Conservation (phyloP, 2,113 vertebrate genomes). For the Dasyornis broadbenti region DNA sequence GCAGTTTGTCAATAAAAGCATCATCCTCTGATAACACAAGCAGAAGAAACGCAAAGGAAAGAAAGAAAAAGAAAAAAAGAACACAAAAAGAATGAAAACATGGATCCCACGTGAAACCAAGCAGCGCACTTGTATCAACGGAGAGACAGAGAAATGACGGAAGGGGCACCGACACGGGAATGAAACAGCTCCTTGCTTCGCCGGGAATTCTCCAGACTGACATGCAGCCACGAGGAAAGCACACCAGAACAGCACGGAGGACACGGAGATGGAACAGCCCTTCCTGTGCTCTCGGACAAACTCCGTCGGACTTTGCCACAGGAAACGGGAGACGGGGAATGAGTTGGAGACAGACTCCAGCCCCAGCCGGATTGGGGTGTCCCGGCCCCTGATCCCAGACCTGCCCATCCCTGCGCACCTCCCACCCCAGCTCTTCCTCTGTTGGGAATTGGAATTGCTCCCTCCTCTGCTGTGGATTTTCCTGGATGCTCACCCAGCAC, state of each 20-base stretch:
- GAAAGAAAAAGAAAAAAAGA: not conserved
- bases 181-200: not conserved
- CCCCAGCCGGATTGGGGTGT: not conserved
- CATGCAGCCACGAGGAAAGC: not conserved
- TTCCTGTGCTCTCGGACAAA: not conserved
- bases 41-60: slow-evolving; percentile 72
- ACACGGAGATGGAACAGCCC: not conserved
- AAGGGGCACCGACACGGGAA: not conserved
- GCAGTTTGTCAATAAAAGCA: slow-evolving; percentile 89
- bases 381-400: not conserved
- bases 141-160: not conserved
- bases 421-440: not conserved
- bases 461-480: accelerated
- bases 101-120: slow-evolving; percentile 66
- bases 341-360: not conserved
- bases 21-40: slow-evolving; percentile 83
- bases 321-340: not conserved
- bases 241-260: not conserved
- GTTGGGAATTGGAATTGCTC: accelerated
- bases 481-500: not conserved
- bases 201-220: not conserved
- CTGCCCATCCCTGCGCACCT: not conserved
- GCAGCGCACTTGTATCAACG: not conserved
- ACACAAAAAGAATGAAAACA: slow-evolving; percentile 64
- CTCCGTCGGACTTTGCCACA: not conserved